phyloP scores from a whole-genome alignment of 2,888 invertebrate species.

The Lissonota sp. region DNA sequence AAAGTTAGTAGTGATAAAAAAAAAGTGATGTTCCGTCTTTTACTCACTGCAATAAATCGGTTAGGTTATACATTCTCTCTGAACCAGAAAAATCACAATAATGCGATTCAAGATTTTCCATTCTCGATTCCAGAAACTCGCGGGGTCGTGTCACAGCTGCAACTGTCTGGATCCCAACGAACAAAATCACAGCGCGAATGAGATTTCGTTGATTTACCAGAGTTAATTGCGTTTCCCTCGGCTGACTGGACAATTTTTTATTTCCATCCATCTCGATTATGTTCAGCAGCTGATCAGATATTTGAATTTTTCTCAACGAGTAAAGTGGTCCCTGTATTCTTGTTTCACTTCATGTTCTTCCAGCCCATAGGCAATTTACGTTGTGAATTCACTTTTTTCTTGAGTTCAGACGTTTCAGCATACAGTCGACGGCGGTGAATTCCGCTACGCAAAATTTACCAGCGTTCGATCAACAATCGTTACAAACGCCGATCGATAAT shows the following conservation, averaged over 20 bases:
- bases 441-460: background rate
- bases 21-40: background rate
- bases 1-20: background rate
- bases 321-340: background rate
- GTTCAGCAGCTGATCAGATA: background rate
- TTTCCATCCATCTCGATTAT: slow-evolving; percentile 12
- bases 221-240: slow-evolving; percentile 46
- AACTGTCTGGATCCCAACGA: slow-evolving; percentile 46
- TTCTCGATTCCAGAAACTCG: slow-evolving; percentile 7
- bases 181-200: slow-evolving; percentile 43
- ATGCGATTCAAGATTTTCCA: slow-evolving; percentile 25
- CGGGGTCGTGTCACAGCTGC: slow-evolving; percentile 10
- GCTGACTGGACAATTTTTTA: slow-evolving; percentile 4
- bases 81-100: slow-evolving; percentile 62
- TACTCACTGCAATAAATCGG: slow-evolving; percentile 78
- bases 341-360: slow-evolving; percentile 31
- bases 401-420: background rate
- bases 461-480: slow-evolving; percentile 32
- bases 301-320: background rate
- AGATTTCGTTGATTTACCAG: slow-evolving; percentile 28
- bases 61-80: slow-evolving; percentile 70
- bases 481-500: slow-evolving; percentile 33
- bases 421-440: slow-evolving; percentile 1
- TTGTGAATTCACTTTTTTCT: slow-evolving; percentile 5
- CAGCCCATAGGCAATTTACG: slow-evolving; percentile 19